Evolutionary conservation across 2,888 invertebrate genomes (phyloP).

Genomic region (Antheraea assamensis): DNA sequence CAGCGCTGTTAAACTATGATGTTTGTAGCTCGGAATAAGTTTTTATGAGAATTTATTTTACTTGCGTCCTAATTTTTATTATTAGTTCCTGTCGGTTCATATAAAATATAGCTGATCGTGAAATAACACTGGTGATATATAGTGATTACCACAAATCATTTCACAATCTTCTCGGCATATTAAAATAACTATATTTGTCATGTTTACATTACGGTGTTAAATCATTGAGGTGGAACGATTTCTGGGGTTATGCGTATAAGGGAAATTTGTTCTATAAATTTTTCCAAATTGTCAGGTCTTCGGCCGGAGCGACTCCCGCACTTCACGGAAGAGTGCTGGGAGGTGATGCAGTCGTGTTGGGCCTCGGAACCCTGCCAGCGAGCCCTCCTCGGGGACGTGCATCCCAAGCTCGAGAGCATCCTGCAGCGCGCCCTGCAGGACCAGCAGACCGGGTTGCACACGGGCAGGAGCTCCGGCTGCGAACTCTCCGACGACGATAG

Average conservation of each 20-base stretch:
- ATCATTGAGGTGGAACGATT: too few species aligned
- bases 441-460: slow-evolving; percentile 23
- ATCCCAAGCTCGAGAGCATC: slow-evolving; percentile 84
- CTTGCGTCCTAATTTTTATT: too few species aligned
- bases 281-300: slow-evolving; percentile 80
- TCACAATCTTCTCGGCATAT: too few species aligned
- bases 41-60: too few species aligned
- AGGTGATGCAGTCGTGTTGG: slow-evolving; percentile 93
- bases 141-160: too few species aligned
- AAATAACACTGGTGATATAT: background rate
- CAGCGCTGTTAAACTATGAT: too few species aligned
- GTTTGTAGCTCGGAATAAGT: too few species aligned
- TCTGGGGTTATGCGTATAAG: background rate
- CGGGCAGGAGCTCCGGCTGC: slow-evolving; percentile 21
- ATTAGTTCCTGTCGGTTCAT: background rate
- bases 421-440: slow-evolving; percentile 39
- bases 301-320: slow-evolving; percentile 89
- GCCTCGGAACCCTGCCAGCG: slow-evolving; percentile 86
- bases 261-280: background rate
- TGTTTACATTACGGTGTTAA: too few species aligned
- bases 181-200: too few species aligned
- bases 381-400: slow-evolving; percentile 90
- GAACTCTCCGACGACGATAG: slow-evolving; percentile 49
- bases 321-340: slow-evolving; percentile 91
- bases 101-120: background rate